Conservation (phyloP, 2,113 vertebrate species). For the Gambusia holbrooki region DNA sequence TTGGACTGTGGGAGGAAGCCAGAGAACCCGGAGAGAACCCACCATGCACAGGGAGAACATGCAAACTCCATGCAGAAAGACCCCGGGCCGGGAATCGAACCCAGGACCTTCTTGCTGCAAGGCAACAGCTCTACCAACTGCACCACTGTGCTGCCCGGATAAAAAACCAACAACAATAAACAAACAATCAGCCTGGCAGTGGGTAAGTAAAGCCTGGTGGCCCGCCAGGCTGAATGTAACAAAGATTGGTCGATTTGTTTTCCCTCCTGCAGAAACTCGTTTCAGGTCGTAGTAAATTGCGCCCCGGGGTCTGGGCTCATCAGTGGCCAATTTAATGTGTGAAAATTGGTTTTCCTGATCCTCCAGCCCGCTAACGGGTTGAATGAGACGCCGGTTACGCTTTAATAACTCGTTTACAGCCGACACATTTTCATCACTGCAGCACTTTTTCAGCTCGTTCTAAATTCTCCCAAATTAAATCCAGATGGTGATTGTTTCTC, state of each 20-base stretch:
- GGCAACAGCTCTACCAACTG: no score
- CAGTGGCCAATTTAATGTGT: not conserved
- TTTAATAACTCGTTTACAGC: not conserved
- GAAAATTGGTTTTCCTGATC: conserved; percentile 1
- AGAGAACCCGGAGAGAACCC: no score
- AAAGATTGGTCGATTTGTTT: not conserved
- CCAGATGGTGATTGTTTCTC: not conserved
- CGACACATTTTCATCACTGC: not conserved
- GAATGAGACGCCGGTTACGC: not conserved
- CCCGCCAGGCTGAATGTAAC: not conserved
- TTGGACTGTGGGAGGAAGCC: no score
- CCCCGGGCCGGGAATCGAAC: no score
- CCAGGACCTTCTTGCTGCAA: no score
- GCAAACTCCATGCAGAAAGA: no score
- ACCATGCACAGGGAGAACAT: no score
- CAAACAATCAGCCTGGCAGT: no score
- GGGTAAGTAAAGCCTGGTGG: no score
- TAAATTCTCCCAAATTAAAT: not conserved
- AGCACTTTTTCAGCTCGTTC: not conserved
- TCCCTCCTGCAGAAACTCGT: not conserved
- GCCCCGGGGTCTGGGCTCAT: not conserved
- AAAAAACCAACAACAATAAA: no score
- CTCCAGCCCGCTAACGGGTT: not conserved
- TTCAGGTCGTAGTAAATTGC: not conserved
- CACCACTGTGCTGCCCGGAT: no score